Conservation (phyloP, 2,888 invertebrate genomes). For the Ochlodes sylvanus region DNA sequence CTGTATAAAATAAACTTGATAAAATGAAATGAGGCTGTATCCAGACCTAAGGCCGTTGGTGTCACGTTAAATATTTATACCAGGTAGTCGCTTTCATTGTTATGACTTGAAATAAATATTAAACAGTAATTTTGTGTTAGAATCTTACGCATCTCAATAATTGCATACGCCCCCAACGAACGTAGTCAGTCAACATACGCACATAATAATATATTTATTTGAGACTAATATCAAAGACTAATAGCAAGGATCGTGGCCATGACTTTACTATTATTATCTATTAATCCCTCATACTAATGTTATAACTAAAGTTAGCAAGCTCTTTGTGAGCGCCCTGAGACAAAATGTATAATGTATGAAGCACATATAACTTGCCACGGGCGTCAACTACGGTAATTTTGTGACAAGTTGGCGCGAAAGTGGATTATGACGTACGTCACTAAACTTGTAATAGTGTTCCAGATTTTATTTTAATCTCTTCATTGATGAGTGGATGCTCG, state of each 20-base stretch:
- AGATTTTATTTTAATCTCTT: background rate
- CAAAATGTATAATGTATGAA: background rate
- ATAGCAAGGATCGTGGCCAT: background rate
- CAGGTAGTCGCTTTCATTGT: no score
- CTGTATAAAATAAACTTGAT: no score
- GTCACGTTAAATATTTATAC: no score
- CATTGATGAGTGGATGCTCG: background rate
- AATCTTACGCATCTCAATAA: no score
- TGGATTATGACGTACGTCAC: conserved; percentile 1
- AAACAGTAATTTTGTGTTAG: no score
- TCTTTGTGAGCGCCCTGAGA: background rate
- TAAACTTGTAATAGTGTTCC: background rate
- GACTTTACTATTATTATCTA: background rate
- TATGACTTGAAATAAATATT: no score
- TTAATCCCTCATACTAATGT: background rate
- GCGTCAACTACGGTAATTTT: background rate
- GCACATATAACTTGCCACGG: background rate
- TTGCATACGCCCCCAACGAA: no score
- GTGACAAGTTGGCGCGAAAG: conserved; percentile 2
- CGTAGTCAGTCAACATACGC: no score
- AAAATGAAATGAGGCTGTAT: no score
- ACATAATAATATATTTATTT: no score
- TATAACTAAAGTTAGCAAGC: background rate
- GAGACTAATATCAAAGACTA: background rate
- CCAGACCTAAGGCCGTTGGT: no score